These are phyloP conservation scores for Peromyscus maniculatus DNA, from an alignment of 2,113 vertebrate genomes.

Conservation along the genomic window DNA sequence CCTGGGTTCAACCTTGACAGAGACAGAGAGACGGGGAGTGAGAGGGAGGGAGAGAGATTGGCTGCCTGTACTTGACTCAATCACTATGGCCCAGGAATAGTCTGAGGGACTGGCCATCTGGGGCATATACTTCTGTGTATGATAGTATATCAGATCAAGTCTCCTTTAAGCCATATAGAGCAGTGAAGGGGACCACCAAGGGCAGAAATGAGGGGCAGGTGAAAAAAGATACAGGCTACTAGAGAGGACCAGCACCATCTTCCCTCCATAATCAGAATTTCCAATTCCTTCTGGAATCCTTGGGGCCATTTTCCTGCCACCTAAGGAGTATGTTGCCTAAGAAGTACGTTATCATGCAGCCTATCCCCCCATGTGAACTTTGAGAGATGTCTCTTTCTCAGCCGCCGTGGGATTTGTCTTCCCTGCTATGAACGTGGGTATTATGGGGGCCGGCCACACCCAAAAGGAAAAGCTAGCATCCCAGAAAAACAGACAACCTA, in stretches of 20 bases:
- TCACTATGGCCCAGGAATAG: not conserved
- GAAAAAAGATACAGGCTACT: conserved; percentile 24
- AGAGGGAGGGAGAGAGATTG: not conserved
- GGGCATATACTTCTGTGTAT: not conserved
- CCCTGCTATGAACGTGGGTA: not conserved
- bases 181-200: not conserved
- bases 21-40: not conserved
- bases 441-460: not conserved
- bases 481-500: not conserved
- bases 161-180: not conserved
- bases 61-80: not conserved
- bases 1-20: not conserved
- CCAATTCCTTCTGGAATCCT: not conserved
- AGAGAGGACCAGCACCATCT: not conserved
- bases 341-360: not conserved
- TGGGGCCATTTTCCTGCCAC: not conserved
- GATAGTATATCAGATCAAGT: not conserved
- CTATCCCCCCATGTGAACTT: not conserved
- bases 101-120: not conserved
- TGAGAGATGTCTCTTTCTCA: not conserved
- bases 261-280: not conserved
- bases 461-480: not conserved
- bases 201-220: not conserved
- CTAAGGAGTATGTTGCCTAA: not conserved
- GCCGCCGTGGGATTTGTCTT: not conserved